Percentiles rank a stretch among this genome's conserved stretches.
These are phyloP conservation scores for Autographa gamma DNA, from an alignment of 2,888 invertebrate species.

Conservation along the genomic window DNA sequence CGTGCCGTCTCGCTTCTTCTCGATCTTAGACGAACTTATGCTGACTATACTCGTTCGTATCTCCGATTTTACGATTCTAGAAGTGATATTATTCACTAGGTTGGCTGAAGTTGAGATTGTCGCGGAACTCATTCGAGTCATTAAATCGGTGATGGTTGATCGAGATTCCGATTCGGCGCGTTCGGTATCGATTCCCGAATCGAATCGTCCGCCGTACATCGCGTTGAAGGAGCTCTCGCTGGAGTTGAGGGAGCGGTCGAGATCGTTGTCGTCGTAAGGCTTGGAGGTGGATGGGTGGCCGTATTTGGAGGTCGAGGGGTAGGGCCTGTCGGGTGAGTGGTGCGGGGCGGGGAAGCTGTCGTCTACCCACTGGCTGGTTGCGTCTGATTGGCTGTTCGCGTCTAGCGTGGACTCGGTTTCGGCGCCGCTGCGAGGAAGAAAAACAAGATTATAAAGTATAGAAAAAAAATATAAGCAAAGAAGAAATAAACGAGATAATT, in stretches of 20 bases:
- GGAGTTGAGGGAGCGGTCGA: conserved; percentile 82
- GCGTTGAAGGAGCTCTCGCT: conserved; percentile 85
- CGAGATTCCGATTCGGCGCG: conserved; percentile 72
- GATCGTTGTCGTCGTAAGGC: conserved; percentile 80
- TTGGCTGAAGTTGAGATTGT: conserved; percentile 79
- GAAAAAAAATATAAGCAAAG: not conserved
- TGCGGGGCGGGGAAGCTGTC: conserved; percentile 85
- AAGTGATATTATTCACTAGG: conserved; percentile 77
- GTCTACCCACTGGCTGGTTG: conserved; percentile 87
- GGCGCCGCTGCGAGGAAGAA: conserved; percentile 61
- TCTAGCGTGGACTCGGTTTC: conserved; percentile 78
- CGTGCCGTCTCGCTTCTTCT: conserved; percentile 76
- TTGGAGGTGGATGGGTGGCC: conserved; percentile 80
- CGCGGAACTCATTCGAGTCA: conserved; percentile 83
- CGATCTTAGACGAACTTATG: conserved; percentile 83
- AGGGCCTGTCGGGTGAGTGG: conserved; percentile 72
- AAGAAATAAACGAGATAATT: not conserved
- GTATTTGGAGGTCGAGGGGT: conserved; percentile 75
- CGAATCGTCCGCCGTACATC: conserved; percentile 77
- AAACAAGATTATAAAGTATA: not conserved
- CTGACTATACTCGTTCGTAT: conserved; percentile 82
- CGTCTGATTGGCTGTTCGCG: conserved; percentile 80
- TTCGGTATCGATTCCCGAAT: conserved; percentile 77
- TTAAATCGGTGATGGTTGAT: conserved; percentile 79
- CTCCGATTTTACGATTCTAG: conserved; percentile 80